Evolutionary conservation across 2,113 vertebrate genomes (phyloP).

Genomic region (Aramus guarauna): DNA sequence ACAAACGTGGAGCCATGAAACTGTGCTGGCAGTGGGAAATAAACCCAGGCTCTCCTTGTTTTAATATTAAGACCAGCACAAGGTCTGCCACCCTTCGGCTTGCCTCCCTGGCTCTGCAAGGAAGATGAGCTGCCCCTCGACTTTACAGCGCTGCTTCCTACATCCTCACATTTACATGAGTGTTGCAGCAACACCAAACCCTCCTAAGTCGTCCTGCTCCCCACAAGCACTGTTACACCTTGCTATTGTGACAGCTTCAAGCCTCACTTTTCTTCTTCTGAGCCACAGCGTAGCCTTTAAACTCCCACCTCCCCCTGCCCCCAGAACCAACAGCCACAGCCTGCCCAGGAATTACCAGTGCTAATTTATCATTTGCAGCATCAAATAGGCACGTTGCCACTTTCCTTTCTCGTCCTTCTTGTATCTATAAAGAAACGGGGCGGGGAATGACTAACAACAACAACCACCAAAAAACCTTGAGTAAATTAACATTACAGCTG

Average conservation of each 20-base stretch:
- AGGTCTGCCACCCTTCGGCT: background rate
- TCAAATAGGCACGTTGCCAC: background rate
- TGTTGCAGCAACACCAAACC: background rate
- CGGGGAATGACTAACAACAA: background rate
- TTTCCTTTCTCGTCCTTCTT: background rate
- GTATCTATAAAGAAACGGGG: background rate
- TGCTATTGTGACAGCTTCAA: rapidly evolving
- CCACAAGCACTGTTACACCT: background rate
- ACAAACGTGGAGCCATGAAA: background rate
- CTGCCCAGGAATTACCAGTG: background rate
- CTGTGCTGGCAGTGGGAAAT: background rate
- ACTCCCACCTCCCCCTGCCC: background rate
- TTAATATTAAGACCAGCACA: background rate
- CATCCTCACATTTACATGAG: background rate
- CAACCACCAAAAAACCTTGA: background rate
- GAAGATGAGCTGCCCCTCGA: rapidly evolving
- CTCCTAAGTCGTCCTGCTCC: background rate
- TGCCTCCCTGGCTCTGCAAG: background rate
- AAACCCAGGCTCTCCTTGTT: background rate
- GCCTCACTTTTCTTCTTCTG: background rate
- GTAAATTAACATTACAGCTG: slow-evolving; percentile 45
- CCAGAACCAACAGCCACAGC: background rate
- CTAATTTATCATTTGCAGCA: background rate
- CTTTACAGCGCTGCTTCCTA: background rate
- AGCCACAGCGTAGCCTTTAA: background rate